Base-by-base conservation (phyloP, 2,113 vertebrate genomes). In the Tympanuchus pallidicinctus region DNA sequence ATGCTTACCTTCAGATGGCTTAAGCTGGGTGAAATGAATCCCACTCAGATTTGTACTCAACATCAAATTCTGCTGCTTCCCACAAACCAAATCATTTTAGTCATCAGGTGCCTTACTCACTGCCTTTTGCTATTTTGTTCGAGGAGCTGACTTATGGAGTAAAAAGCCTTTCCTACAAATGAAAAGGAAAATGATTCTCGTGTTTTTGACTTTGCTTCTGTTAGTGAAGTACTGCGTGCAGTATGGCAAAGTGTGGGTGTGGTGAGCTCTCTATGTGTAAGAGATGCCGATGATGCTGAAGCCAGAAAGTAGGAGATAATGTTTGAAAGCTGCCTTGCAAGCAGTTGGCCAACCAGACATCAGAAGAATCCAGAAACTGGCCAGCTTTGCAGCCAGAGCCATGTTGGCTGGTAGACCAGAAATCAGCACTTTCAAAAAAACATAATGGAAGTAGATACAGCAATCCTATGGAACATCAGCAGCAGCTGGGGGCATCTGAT, bases 251-350 rank as follows among this genome's bases (percentile, higher is more conserved):
- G 72, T 77, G 85, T 94, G 93, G 95, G 90, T 86, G 96, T 88
- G 96, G 95, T 95, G 89, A 96, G 92, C 94, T 95, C 96, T 95
- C 82, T 90, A 93, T 97, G 93, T 77, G 80, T 90, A 86, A 97
- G 64, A 97, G 97, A 93, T 96, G 97, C 94, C 91, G 70, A 91
- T 86, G 90, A 86, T 86, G 88, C 80, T 74, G 22, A 88, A 97
- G 96, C 92, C 92, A 91, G 85, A 65, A 65, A 92, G 90, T 11
- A 83, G 80, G 77, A 93, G 77, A 67, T 48, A 32, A 69, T 64
- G 92, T 82, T 69, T 73, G 40, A 83, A 83, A 88, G 67, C 66
- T 93, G 73, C 86, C 88, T 90, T 70, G 86, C 70, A 38, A 94
- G 76, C 63, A 93, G 18, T 63, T 94, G 91, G 88, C 70, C 79